Percentiles rank a stretch among this genome's conserved stretches.
Conservation (phyloP, 2,113 vertebrate genomes). For the Cyphotilapia sp. region DNA sequence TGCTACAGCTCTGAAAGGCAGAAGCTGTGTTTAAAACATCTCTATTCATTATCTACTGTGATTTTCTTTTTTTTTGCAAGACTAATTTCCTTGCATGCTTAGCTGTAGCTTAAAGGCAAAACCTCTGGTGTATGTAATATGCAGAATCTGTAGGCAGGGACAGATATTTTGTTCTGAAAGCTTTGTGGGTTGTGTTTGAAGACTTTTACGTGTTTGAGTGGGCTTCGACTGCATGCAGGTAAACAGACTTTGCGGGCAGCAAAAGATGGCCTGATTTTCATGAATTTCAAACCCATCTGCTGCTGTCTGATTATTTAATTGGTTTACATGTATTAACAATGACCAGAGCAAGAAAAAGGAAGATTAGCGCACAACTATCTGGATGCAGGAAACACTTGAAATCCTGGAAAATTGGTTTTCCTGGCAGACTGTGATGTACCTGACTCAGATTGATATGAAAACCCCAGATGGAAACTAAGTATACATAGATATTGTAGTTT, state of each 20-base stretch:
- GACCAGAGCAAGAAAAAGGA: neutral
- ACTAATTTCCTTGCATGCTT: neutral
- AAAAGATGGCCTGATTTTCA: neutral
- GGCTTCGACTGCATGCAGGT: neutral
- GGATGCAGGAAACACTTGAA: neutral
- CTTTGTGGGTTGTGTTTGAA: neutral
- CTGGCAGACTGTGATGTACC: neutral
- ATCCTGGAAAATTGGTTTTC: neutral
- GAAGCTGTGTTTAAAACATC: neutral
- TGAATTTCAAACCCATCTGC: neutral
- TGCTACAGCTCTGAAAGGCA: neutral
- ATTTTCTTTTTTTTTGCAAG: neutral
- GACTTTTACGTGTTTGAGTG: neutral
- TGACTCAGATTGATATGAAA: neutral
- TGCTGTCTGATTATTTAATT: neutral
- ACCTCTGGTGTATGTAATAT: neutral
- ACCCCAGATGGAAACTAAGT: neutral
- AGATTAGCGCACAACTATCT: neutral
- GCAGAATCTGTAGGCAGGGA: neutral
- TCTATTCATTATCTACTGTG: neutral
- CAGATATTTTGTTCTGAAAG: neutral
- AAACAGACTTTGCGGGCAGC: neutral
- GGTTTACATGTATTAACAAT: neutral
- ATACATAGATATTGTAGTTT: neutral
- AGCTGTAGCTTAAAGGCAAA: neutral